Evolutionary conservation across 2,888 invertebrate genomes (phyloP).

Genomic region (Drosophila emarginata): DNA sequence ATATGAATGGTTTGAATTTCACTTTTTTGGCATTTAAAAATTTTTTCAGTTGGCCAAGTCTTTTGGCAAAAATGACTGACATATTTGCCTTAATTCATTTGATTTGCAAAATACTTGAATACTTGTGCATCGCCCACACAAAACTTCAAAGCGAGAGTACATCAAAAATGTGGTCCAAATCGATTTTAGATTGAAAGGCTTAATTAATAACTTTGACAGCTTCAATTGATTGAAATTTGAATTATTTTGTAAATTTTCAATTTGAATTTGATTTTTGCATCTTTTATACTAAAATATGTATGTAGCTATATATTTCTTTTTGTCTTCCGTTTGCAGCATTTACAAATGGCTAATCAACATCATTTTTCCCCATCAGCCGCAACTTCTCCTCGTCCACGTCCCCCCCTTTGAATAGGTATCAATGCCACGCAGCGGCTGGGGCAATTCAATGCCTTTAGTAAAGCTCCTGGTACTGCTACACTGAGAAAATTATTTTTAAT

Average conservation of each 20-base stretch:
- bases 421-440: too few species aligned
- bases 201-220: slow-evolving; percentile 13
- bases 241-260: slow-evolving; percentile 2
- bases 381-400: neutral
- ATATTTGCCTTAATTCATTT: slow-evolving; percentile 57
- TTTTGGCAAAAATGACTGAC: slow-evolving; percentile 30
- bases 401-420: too few species aligned
- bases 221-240: slow-evolving; percentile 18
- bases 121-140: neutral
- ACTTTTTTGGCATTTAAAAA: neutral
- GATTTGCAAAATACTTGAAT: slow-evolving; percentile 26
- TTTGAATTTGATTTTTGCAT: neutral
- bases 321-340: slow-evolving; percentile 67
- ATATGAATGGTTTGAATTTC: too few species aligned
- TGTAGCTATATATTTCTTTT: slow-evolving; percentile 50
- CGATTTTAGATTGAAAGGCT: slow-evolving; percentile 8
- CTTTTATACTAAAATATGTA: slow-evolving; percentile 35
- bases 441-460: too few species aligned
- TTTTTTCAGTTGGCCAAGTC: neutral
- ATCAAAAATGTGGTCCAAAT: slow-evolving; percentile 16
- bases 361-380: neutral
- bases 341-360: slow-evolving; percentile 29
- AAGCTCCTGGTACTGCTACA: too few species aligned
- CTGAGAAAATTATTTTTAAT: too few species aligned
- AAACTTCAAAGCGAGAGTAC: neutral